Conservation (phyloP, 2,113 vertebrate genomes). For the Corythoichthys haematopterus region DNA sequence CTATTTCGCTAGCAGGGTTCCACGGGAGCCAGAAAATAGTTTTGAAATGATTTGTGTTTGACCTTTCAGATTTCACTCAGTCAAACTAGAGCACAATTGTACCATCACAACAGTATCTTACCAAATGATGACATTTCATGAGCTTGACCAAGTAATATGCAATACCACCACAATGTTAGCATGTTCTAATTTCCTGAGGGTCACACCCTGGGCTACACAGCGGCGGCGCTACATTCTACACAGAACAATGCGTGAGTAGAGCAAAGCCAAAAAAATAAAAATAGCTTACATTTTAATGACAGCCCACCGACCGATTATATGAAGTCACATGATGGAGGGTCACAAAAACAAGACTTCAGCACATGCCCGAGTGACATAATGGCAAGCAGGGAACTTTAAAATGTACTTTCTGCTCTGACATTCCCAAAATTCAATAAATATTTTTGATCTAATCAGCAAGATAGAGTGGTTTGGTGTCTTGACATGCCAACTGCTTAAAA, state of each 20-base stretch:
- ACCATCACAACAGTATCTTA: neutral
- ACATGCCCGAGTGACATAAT: constrained; percentile 12
- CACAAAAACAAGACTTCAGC: constrained; percentile 37
- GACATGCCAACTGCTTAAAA: constrained; percentile 27
- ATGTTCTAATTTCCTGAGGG: neutral
- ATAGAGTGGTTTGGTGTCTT: constrained; percentile 25
- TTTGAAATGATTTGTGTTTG: neutral
- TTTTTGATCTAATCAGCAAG: constrained; percentile 28
- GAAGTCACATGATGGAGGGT: constrained; percentile 31
- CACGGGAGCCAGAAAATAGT: neutral
- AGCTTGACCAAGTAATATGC: constrained; percentile 5
- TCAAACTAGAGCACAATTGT: neutral
- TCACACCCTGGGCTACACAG: constrained; percentile 14
- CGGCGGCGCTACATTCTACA: constrained; percentile 4
- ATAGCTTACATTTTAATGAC: constrained; percentile 15
- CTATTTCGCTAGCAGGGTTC: neutral
- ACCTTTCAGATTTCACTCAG: neutral
- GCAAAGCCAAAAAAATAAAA: constrained; percentile 11
- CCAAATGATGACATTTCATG: neutral
- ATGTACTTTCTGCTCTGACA: constrained; percentile 5
- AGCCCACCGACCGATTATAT: constrained; percentile 16
- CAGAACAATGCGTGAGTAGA: constrained; percentile 3
- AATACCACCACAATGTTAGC: constrained; percentile 4
- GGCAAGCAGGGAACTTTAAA: constrained; percentile 1
- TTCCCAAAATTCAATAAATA: constrained; percentile 30